Conservation (phyloP, 2,888 invertebrate genomes). For the Heliconius aoede region DNA sequence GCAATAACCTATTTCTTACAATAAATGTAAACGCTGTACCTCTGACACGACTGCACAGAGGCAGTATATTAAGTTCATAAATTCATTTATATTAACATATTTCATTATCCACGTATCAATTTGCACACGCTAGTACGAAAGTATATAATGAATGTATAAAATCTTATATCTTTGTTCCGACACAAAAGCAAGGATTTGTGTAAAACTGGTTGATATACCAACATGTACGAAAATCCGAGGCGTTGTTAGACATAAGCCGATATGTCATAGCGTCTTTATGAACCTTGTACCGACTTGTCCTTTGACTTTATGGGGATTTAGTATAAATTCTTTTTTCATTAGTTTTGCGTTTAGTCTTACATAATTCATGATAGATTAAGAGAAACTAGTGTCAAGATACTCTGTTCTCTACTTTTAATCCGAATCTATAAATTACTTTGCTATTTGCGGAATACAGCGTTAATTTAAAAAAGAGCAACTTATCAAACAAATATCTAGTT, state of each 20-base stretch:
- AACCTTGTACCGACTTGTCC: neutral
- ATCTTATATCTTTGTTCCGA: slow-evolving; percentile 5
- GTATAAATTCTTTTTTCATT: neutral
- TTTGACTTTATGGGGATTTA: neutral
- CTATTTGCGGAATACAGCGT: too few species aligned
- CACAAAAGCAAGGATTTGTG: slow-evolving; percentile 27
- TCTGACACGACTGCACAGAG: too few species aligned
- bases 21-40: too few species aligned
- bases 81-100: neutral
- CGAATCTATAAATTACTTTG: too few species aligned
- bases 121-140: slow-evolving; percentile 8
- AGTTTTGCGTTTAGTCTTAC: neutral
- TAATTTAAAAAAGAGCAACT: neutral
- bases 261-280: neutral
- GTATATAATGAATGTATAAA: neutral
- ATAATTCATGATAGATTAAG: too few species aligned
- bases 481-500: neutral
- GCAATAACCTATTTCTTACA: too few species aligned
- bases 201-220: slow-evolving; percentile 19
- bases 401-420: neutral
- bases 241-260: slow-evolving; percentile 15
- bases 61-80: neutral
- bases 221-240: slow-evolving; percentile 19
- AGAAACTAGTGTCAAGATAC: neutral
- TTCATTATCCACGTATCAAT: slow-evolving; percentile 14